Evolutionary conservation across 1,140 invertebrate genomes (phyloP).

Genomic region (Penaeus indicus): DNA sequence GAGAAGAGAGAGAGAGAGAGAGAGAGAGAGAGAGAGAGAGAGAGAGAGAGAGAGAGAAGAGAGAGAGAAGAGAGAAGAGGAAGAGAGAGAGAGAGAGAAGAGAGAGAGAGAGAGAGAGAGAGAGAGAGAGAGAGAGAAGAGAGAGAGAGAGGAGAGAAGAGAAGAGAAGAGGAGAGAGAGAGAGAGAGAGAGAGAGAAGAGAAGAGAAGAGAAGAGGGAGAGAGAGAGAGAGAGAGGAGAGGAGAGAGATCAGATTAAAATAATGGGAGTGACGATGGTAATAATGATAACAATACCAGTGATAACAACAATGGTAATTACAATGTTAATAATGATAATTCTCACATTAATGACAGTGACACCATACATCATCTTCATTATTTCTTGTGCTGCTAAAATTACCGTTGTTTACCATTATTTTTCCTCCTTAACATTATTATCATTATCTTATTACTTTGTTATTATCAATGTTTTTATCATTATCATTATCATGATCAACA

Average conservation of each 20-base stretch:
- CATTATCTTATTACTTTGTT: background rate
- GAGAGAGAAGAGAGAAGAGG: too few species aligned
- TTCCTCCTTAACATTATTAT: background rate
- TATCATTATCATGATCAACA: background rate
- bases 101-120: too few species aligned
- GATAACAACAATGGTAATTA: background rate
- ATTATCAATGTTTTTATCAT: too few species aligned
- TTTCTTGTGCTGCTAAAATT: background rate
- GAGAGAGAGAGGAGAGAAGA: background rate
- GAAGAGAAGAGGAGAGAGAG: background rate
- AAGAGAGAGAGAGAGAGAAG: slow-evolving; percentile 2
- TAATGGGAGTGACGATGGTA: background rate
- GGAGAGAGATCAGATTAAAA: background rate
- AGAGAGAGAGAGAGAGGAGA: slow-evolving; percentile 1
- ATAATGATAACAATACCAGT: background rate
- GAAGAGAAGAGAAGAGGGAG: background rate
- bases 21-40: background rate
- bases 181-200: background rate
- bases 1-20: too few species aligned
- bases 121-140: too few species aligned
- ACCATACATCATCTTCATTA: too few species aligned
- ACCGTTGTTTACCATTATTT: background rate
- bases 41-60: background rate
- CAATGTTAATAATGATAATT: background rate
- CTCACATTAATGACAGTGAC: background rate